Base-by-base conservation (phyloP, 2,888 invertebrate genomes). In the Bursaphelenchus okinawaensis region DNA sequence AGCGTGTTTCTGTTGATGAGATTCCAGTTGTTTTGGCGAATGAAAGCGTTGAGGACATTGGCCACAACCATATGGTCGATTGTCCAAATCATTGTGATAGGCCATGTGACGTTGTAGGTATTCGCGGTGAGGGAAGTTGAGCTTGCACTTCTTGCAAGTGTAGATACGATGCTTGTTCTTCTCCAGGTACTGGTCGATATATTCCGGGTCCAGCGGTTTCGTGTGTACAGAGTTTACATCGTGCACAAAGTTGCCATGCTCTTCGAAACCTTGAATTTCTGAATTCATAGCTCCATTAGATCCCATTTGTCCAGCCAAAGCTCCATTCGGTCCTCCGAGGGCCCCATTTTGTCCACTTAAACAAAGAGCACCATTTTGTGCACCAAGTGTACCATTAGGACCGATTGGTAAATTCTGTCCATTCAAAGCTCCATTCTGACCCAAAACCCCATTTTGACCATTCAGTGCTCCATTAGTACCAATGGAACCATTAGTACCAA, bases 81-180 rank as follows among this genome's bases (percentile, higher is more conserved):
- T 54, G 60, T 81, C 81, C 54, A 75, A 70, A 24, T 72, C 68
- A 23, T 65, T 66, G 70, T 82, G 82, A 16, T 76, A 76, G 12
- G 82, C 77, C 9, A 71, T 63, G 67, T 82, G 82, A n/a, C 81
- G 69, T 57, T 69, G 63, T 24, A 77, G 72, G 28, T 77, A 67
- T 55, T 79, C 79, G 28, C 79, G 75, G 9, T 76, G 71, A 8
- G 82, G 81, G 51, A 81, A 75, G 62, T 71, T 72, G 20, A 80
- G 67, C 29, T 75, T 71, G 66, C 82, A 82, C 58, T 77, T 76
- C 31, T 74, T 74, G 62, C 82, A 82, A 7, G 74, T 68, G 74
- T 72, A 75, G 22, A 82, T 70, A 76, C 70, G 55, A 56, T 68
- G 55, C n/a, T 54, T 29, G 26, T 70, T 69, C 22, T 72, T 72